Base-by-base conservation (phyloP, 2,888 invertebrate species). In the Coenonympha arcania region DNA sequence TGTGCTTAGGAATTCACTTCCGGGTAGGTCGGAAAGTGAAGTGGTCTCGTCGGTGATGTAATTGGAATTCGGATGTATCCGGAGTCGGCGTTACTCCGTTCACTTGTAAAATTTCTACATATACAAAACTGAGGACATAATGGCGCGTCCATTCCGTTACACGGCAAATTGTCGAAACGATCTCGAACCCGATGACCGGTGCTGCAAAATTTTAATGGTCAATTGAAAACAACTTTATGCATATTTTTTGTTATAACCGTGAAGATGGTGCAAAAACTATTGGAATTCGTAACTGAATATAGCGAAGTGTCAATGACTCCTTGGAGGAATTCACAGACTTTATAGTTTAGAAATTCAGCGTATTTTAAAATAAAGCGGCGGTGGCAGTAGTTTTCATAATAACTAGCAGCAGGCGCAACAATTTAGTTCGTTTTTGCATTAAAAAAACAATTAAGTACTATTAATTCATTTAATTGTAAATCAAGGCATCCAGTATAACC, bases 1-100 rank as follows among this genome's bases (percentile, higher is more conserved):
- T 76, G 74, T 73, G 81, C 86, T 85, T 79, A 84, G 84, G 86
- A 85, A 86, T 86, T 86, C 81, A 85, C 82, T 86, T 86, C 86
- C 86, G 86, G 86, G 86, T 85, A 77, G 79, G 80, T 83, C 86
- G 84, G 79, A 86, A 86, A 86, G 86, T 86, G 86, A 86, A 86
- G 85, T 85, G 84, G 85, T 75, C 81, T 82, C 79, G 82, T 85
- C 86, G 79, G 77, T 86, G 84, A 86, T 85, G 85, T 83, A 86
- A 86, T 86, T 80, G 86, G 85, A 86, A 85, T 86, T 84, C 79
- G 83, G 85, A 86, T 86, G 75, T 86, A 81, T 85, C 85, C 85
- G 86, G 82, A 83, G 78, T 81, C 79, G 71, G 73, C 71, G 77
- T 78, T 79, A 77, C 78, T 79, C 83, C 83, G 79, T 83, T 84